phyloP scores from a whole-genome alignment of 2,888 invertebrate species.

The Agonopterix heracliana region DNA sequence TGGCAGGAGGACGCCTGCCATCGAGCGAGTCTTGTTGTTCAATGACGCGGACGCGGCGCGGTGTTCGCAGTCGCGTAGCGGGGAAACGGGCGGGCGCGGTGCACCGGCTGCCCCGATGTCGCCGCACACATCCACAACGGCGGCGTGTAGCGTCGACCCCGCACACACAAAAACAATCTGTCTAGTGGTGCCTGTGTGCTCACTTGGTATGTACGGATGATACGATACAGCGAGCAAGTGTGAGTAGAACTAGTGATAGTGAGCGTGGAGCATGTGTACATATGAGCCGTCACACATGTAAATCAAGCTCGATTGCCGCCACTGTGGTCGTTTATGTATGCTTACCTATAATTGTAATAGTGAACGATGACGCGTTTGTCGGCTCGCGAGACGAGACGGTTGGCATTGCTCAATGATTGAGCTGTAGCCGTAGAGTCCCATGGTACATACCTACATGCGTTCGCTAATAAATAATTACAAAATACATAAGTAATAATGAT shows the following conservation, averaged over 20 bases:
- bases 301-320: slow-evolving; percentile 57
- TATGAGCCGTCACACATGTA: slow-evolving; percentile 52
- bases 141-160: slow-evolving; percentile 41
- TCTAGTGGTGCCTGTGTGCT: slow-evolving; percentile 67
- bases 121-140: slow-evolving; percentile 50
- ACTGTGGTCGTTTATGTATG: slow-evolving; percentile 57
- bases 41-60: slow-evolving; percentile 69
- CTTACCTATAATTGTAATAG: slow-evolving; percentile 70
- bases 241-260: slow-evolving; percentile 44
- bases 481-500: not conserved
- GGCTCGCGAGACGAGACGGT: slow-evolving; percentile 72
- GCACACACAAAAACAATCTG: slow-evolving; percentile 54
- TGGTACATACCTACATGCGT: not conserved
- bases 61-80: slow-evolving; percentile 71
- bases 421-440: slow-evolving; percentile 53
- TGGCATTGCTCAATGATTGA: slow-evolving; percentile 75
- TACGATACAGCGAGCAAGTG: slow-evolving; percentile 41
- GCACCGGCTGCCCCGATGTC: slow-evolving; percentile 74
- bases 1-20: slow-evolving; percentile 73
- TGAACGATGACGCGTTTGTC: slow-evolving; percentile 73
- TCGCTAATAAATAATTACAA: not conserved
- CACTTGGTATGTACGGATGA: slow-evolving; percentile 38
- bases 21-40: slow-evolving; percentile 74
- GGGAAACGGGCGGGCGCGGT: slow-evolving; percentile 61
- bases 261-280: slow-evolving; percentile 46